A percentile compares a stretch with the other conserved stretches of the same genome.
These are phyloP conservation scores for Dryobotodes eremita DNA, from an alignment of 2,888 invertebrate genomes.

Conservation along the genomic window DNA sequence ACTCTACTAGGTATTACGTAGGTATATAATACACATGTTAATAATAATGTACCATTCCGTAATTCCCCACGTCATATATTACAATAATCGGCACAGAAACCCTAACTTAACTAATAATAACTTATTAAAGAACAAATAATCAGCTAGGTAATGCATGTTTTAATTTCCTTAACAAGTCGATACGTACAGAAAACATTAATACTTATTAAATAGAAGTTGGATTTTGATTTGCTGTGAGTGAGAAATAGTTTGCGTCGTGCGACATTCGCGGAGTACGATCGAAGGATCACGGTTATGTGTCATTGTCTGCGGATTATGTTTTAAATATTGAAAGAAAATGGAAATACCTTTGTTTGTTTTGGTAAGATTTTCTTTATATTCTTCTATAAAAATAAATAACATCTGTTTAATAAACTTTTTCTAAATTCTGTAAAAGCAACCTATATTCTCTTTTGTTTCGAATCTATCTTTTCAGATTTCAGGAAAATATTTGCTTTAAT, in stretches of 20 bases:
- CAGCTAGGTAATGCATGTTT: constrained; percentile 35
- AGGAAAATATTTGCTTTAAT: neutral
- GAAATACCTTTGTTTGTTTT: constrained; percentile 35
- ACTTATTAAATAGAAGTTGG: constrained; percentile 21
- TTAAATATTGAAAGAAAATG: constrained; percentile 43
- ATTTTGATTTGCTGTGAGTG: constrained; percentile 9
- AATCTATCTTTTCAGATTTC: neutral
- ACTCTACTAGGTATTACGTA: neutral
- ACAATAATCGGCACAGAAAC: neutral
- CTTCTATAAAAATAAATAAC: neutral
- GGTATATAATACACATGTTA: constrained; percentile 9
- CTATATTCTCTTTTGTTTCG: neutral
- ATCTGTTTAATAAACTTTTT: neutral
- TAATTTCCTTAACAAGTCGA: constrained; percentile 49
- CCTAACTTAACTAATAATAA: constrained; percentile 1
- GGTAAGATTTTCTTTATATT: constrained; percentile 36
- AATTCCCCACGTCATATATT: neutral
- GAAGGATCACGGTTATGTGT: constrained; percentile 5
- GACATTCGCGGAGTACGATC: constrained; percentile 15
- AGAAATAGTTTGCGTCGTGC: neutral
- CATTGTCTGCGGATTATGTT: constrained; percentile 24
- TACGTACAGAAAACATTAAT: constrained; percentile 13
- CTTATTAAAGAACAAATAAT: constrained; percentile 35
- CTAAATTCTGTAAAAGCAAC: neutral
- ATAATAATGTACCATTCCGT: neutral